Percentiles rank a stretch among this genome's conserved stretches.
phyloP scores from a whole-genome alignment of 2,113 vertebrate genomes.

The Herpetotheres cachinnans region DNA sequence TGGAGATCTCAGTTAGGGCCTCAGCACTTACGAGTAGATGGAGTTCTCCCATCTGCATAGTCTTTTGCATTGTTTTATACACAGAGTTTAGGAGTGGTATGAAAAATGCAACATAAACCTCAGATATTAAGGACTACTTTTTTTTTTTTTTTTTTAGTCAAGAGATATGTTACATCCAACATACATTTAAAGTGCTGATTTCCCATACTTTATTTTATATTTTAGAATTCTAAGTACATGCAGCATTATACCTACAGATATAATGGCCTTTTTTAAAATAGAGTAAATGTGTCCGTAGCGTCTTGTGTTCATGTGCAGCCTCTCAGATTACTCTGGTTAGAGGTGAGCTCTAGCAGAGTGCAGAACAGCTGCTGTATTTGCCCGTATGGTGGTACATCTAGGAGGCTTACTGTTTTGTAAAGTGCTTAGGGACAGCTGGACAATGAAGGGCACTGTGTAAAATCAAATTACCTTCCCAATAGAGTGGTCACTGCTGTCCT shows the following conservation, averaged over 20 bases:
- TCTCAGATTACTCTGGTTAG: background rate
- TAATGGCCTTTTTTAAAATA: background rate
- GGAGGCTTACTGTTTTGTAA: background rate
- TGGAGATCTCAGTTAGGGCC: background rate
- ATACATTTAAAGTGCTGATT: background rate
- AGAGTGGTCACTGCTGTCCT: background rate
- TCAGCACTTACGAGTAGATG: background rate
- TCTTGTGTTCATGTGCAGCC: background rate
- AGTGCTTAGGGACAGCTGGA: background rate
- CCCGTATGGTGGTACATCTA: rapidly evolving
- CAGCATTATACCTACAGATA: background rate
- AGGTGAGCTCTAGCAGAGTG: background rate
- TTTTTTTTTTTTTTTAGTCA: background rate
- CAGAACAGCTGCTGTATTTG: background rate
- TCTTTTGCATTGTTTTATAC: background rate
- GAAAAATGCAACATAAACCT: background rate
- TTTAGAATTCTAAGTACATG: background rate
- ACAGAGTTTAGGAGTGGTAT: background rate
- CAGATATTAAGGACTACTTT: background rate
- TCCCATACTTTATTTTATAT: background rate
- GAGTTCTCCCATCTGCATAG: background rate
- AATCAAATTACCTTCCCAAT: background rate
- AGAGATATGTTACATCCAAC: background rate
- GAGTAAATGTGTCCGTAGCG: background rate
- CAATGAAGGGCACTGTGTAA: background rate